Conservation (phyloP, 2,888 invertebrate genomes). For the Meghimatium bilineatum region DNA sequence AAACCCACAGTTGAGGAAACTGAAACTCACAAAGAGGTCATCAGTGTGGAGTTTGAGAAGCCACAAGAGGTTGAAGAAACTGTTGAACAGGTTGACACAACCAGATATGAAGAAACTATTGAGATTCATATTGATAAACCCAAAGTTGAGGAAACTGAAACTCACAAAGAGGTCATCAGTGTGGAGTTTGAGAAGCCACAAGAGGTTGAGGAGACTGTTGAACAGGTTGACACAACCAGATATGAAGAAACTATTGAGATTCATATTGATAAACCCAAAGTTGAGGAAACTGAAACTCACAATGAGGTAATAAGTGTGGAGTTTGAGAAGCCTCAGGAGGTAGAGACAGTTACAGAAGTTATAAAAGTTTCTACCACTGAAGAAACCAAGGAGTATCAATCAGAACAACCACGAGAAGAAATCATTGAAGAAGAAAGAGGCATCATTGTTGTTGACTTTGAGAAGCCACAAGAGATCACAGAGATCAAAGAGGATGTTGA, state of each 20-base stretch:
- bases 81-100: conserved; percentile 48
- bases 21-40: conserved; percentile 38
- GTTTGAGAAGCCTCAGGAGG: conserved; percentile 41
- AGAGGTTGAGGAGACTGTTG: conserved; percentile 54
- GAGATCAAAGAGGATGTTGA: conserved; percentile 50
- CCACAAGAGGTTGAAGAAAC: conserved; percentile 48
- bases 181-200: conserved; percentile 56
- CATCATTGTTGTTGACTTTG: conserved; percentile 34
- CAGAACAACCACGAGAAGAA: conserved; percentile 44
- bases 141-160: conserved; percentile 46
- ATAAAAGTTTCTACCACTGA: conserved; percentile 12
- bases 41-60: conserved; percentile 47
- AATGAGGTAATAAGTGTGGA: conserved; percentile 24
- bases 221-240: conserved; percentile 23
- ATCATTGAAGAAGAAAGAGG: conserved; percentile 48
- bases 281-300: conserved; percentile 42
- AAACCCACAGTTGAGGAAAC: conserved; percentile 56
- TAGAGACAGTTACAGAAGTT: conserved; percentile 39
- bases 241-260: conserved; percentile 43
- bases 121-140: conserved; percentile 48
- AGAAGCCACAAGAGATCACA: conserved; percentile 45
- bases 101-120: conserved; percentile 50
- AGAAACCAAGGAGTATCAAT: conserved; percentile 50
- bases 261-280: conserved; percentile 42
- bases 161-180: conserved; percentile 40